Evolutionary conservation across 2,113 vertebrate genomes (phyloP).

Genomic region (Thunnus thynnus): DNA sequence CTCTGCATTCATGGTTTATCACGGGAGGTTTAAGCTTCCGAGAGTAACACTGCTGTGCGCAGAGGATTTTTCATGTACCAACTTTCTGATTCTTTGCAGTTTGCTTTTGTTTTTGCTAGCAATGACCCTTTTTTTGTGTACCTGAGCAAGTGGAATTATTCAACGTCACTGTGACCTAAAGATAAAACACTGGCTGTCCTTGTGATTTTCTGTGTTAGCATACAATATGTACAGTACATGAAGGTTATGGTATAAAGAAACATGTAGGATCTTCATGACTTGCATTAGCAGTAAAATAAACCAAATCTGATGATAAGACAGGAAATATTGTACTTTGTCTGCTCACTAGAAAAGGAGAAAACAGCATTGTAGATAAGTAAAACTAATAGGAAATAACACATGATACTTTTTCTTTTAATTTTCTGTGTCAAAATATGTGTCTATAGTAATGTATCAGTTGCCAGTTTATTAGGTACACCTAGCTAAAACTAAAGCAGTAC

Average conservation of each 20-base stretch:
- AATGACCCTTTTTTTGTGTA: background rate
- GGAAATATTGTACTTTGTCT: background rate
- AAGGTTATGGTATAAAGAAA: constrained; percentile 28
- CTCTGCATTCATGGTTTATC: constrained; percentile 52
- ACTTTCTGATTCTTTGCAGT: constrained; percentile 6
- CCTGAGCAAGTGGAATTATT: constrained; percentile 37
- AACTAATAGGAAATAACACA: background rate
- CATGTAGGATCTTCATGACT: constrained; percentile 6
- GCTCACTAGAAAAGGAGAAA: background rate
- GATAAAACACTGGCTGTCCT: constrained; percentile 30
- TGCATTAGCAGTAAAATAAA: constrained; percentile 44
- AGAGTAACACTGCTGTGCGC: constrained; percentile 39
- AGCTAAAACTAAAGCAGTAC: no score
- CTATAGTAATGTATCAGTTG: no score
- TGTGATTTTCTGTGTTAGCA: constrained; percentile 30
- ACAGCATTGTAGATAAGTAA: background rate
- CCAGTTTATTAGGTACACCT: no score
- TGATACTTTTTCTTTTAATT: no score
- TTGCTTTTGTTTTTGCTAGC: constrained; percentile 17
- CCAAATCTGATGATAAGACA: constrained; percentile 12
- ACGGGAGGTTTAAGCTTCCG: constrained; percentile 35
- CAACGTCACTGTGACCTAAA: constrained; percentile 51
- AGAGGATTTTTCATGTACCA: constrained; percentile 32
- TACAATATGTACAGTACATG: constrained; percentile 9
- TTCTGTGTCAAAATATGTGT: background rate